A percentile compares a stretch with the other conserved stretches of the same genome.
These are phyloP conservation scores for Dallia pectoralis DNA, from an alignment of 2,797 vertebrate genomes.

Conservation along the genomic window DNA sequence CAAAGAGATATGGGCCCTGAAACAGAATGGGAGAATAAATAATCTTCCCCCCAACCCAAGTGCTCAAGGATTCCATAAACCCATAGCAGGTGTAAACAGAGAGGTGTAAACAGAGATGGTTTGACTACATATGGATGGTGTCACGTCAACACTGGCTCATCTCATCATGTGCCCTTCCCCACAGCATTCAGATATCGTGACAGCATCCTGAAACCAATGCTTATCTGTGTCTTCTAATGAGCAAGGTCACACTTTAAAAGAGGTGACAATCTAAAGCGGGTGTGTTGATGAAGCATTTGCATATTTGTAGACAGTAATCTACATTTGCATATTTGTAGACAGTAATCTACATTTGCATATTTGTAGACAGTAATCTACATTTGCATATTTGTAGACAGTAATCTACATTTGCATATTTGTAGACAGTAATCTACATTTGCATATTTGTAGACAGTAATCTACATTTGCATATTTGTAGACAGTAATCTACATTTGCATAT, in stretches of 20 bases:
- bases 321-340: conserved; percentile 63
- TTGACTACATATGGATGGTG: conserved; percentile 40
- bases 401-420: conserved; percentile 62
- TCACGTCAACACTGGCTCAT: conserved; percentile 43
- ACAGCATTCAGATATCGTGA: conserved; percentile 29
- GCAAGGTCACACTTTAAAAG: conserved; percentile 55
- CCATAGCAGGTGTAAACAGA: conserved; percentile 25
- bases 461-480: conserved; percentile 55
- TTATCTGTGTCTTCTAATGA: conserved; percentile 66
- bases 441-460: conserved; percentile 73
- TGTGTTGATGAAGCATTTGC: conserved; percentile 58
- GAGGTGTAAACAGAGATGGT: conserved; percentile 31
- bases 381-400: conserved; percentile 72
- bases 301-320: conserved; percentile 73
- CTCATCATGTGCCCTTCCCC: conserved; percentile 18
- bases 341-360: conserved; percentile 71
- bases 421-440: too few relatives aligned
- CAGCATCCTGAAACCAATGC: conserved; percentile 47
- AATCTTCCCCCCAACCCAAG: conserved; percentile 23
- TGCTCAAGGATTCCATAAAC: conserved; percentile 45
- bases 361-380: conserved; percentile 72
- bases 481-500: conserved; percentile 72
- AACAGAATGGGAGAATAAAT: conserved; percentile 36
- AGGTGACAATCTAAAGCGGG: conserved; percentile 34
- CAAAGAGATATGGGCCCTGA: conserved; percentile 43